Evolutionary conservation across 37 sponge, comb jelly and placozoan species (phyloP), one percentile per base, ranked within the genome.

Genomic region (Cladorhizidae sp.): DNA sequence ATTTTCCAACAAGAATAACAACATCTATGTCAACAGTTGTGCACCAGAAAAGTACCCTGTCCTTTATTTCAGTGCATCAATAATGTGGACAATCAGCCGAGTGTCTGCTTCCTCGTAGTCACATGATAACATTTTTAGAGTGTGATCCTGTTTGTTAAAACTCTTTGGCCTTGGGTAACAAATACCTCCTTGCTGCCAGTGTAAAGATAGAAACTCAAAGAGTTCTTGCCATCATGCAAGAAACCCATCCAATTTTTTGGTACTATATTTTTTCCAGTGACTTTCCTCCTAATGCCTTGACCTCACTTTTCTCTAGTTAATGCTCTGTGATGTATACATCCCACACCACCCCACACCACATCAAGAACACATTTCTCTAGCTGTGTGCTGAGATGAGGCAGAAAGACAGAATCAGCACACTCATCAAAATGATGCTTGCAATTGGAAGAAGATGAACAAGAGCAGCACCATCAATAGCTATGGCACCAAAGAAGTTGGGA

Each of bases 21-120:
- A 73, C 55, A 43, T 73, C 74, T 39, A 54, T 73, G 54, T 73
- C 74, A 22, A 73, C 74, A 43, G 74, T 73, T 49, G n/a, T 54
- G 74, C 23, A 73, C 74, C 32, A 49, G 8, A 54, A 32, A 49
- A 22, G 40, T 73, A 18, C 25, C 45, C 7, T 9, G 12, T 9
- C 74, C 74, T 17, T 73, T 41, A 15, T 73, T n/a, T 22, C 57
- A 73, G 33, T 3, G 74, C 74, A 49, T 73, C 55, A 9, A 50
- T 3, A 50, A 73, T 29, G 74, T 73, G 74, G 17, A 73, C 54
- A 29, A 49, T 12, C 22, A 73, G 12, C 54, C n/a, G n/a, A n/a
- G n/a, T n/a, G n/a, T n/a, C n/a, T n/a, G n/a, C n/a, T n/a, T n/a
- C n/a, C n/a, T n/a, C 74, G 22, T 74, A 54, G 54, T 74, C 55